phyloP scores from a whole-genome alignment of 2,888 invertebrate species.

The Apamea sordens region DNA sequence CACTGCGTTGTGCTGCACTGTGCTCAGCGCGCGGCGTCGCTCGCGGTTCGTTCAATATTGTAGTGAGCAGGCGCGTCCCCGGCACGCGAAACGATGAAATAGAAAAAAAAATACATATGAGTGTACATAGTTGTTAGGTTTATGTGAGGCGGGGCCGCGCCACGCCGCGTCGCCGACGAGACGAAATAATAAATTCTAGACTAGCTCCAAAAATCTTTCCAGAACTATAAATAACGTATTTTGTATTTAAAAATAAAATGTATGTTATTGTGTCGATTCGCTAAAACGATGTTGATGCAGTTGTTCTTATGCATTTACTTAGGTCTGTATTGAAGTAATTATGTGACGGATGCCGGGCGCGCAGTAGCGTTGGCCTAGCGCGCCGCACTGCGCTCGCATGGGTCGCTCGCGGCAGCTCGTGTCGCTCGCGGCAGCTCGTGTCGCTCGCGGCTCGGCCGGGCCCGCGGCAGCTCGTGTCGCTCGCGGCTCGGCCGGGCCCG shows the following conservation, averaged over 20 bases:
- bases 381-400: neutral
- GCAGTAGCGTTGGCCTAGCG: conserved; percentile 26
- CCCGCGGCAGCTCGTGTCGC: neutral
- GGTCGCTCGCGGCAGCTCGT: neutral
- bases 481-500: too few relatives aligned
- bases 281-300: conserved; percentile 65
- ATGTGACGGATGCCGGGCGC: conserved; percentile 59
- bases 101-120: conserved; percentile 56
- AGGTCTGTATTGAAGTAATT: conserved; percentile 69
- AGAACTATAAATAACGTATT: conserved; percentile 71
- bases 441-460: too few relatives aligned
- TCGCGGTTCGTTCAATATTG: conserved; percentile 12
- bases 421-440: neutral
- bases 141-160: conserved; percentile 46
- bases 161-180: conserved; percentile 41
- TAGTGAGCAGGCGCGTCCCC: conserved; percentile 36
- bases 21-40: conserved; percentile 2
- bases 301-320: conserved; percentile 72
- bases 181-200: conserved; percentile 63
- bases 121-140: conserved; percentile 71
- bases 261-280: conserved; percentile 70
- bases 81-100: conserved; percentile 40
- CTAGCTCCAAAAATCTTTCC: conserved; percentile 65
- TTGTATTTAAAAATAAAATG: conserved; percentile 70
- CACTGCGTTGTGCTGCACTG: neutral